Evolutionary conservation across 1,140 invertebrate species (phyloP).

Genomic region (Bombus cullumanus): DNA sequence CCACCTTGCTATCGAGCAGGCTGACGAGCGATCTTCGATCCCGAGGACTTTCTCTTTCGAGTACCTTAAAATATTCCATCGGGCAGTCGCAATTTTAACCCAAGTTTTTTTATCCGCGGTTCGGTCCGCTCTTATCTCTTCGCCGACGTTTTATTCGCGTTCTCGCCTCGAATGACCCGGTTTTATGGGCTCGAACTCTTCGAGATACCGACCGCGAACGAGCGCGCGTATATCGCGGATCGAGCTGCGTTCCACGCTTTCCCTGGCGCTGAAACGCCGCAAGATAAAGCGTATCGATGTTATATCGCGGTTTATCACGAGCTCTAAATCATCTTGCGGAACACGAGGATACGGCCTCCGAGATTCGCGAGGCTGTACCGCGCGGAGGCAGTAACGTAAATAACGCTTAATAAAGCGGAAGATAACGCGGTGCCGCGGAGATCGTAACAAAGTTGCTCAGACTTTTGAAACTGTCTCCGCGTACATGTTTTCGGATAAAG

Average conservation of each 20-base stretch:
- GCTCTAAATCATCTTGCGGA: constrained; percentile 29
- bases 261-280: not conserved
- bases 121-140: constrained; percentile 25
- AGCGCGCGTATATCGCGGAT: not conserved
- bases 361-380: not conserved
- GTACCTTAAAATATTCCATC: constrained; percentile 48
- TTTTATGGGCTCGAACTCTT: not conserved
- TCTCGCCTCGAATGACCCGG: constrained; percentile 7
- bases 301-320: constrained; percentile 14
- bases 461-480: not conserved
- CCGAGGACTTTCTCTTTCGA: constrained; percentile 30
- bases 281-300: constrained; percentile 40
- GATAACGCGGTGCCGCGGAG: constrained; percentile 10
- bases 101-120: constrained; percentile 37
- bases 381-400: constrained; percentile 7
- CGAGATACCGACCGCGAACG: not conserved
- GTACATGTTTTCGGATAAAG: constrained; percentile 29
- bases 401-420: constrained; percentile 18
- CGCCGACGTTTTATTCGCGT: constrained; percentile 43
- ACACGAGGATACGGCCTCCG: constrained; percentile 6
- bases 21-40: constrained; percentile 47
- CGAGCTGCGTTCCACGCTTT: too few species aligned
- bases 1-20: constrained; percentile 16
- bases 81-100: constrained; percentile 49
- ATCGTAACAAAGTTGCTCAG: constrained; percentile 16